Base-by-base conservation (phyloP, 2,797 vertebrate genomes). In the Nothura maculosa region DNA sequence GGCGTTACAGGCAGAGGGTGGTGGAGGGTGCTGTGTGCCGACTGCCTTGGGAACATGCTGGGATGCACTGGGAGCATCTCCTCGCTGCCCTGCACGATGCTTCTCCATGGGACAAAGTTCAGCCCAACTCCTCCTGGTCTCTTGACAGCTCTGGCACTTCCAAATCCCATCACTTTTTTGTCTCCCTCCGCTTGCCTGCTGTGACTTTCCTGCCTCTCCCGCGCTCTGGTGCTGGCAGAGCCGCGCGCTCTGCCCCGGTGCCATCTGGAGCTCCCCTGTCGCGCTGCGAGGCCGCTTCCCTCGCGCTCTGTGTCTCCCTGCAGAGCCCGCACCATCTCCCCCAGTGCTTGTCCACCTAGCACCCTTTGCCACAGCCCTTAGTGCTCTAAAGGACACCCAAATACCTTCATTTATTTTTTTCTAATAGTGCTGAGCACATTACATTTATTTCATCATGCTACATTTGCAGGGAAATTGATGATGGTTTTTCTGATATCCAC, bases 61-160 rank as follows among this genome's bases (percentile, higher is more conserved):
- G 85, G 83, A 27, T 58, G 9, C 87, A 2, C 42, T 18, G 13
- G 77, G 90, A 94, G 92, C 93, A 85, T 32, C 85, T 85, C 95
- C 88, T 64, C 43, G 8, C 75, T 94, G 95, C 96, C 93, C 93
- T 28, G 87, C 92, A 83, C 93, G 91, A 93, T 93, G 93, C 93
- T 93, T 95, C 94, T 92, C 93, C 91, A 90, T 95, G 94, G 77
- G 78, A 82, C 94, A 81, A 95, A 96, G 96, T 94, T 96, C 96
- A 96, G 94, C 93, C 95, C 96, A 93, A 94, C 93, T 96, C 95
- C 96, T 96, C 94, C 95, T 96, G 92, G 94, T 94, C 95, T 96
- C 82, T 86, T 94, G 94, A 96, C 94, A 96, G 93, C 93, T 94
- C 90, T 89, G 38, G 92, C 85, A 94, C 4, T 73, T 96, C 94